Percentiles rank a stretch among this genome's conserved stretches.
Conservation (phyloP, 2,888 invertebrate species). For the Molorchus minor region DNA sequence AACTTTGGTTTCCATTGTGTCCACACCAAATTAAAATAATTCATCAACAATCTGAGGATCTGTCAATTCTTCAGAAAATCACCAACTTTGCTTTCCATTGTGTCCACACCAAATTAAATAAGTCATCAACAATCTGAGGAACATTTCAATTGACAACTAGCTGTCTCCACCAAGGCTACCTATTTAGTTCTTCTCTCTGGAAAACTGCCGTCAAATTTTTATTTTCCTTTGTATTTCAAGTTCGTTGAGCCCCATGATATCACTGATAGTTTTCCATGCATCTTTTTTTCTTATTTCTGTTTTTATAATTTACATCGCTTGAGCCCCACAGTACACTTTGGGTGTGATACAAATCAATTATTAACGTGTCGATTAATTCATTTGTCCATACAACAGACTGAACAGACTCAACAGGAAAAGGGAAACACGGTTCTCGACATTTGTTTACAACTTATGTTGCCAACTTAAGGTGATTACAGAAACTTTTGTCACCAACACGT, state of each 20-base stretch:
- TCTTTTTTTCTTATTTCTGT: too few species aligned
- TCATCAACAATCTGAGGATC: too few species aligned
- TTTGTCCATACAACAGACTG: background rate
- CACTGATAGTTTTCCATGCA: conserved; percentile 19
- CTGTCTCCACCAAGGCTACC: too few species aligned
- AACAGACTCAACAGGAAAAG: background rate
- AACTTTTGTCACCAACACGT: too few species aligned
- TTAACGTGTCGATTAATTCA: background rate
- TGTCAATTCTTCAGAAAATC: too few species aligned
- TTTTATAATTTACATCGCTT: background rate
- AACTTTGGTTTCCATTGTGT: too few species aligned
- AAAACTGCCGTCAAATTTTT: conserved; percentile 21
- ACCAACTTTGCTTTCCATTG: too few species aligned
- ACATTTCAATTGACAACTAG: too few species aligned
- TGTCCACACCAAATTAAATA: too few species aligned
- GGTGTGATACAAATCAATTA: background rate
- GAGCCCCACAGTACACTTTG: background rate
- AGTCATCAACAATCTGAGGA: too few species aligned
- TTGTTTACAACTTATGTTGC: background rate
- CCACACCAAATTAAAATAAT: too few species aligned
- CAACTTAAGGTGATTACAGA: too few species aligned
- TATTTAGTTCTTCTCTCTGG: conserved; percentile 15
- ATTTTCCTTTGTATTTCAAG: conserved; percentile 23
- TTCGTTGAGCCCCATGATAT: conserved; percentile 19
- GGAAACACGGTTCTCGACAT: conserved; percentile 1